Base-by-base conservation (phyloP, 2,797 vertebrate genomes). In the Cheirogaleus major region DNA sequence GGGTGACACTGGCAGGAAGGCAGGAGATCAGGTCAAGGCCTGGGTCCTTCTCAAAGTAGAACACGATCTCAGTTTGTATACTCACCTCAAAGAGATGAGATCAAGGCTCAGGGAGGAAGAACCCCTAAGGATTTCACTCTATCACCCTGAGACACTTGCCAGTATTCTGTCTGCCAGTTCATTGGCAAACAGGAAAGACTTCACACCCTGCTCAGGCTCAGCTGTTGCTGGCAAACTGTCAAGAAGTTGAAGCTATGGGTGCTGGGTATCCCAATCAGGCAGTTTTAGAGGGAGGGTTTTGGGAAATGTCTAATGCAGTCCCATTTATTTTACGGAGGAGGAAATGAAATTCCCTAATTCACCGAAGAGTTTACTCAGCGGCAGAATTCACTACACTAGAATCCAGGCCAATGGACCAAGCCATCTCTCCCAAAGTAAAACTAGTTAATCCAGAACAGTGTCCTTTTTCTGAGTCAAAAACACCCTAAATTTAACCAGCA, bases 391-490 rank as follows among this genome's bases (percentile, higher is more conserved):
- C 76, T 67, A 63, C 7, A 57, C 43, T n/a, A 32, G 88, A 72
- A 91, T 41, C 81, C 61, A 76, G 81, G 55, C 14, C 38, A 35
- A 25, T 7, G 35, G 70, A 82, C 8, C 7, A 48, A 65, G 35
- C 3, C 79, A 81, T 63, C 30, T 61, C 32, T 25, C 43, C 32
- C 82, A 18, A 6, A 76, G 63, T 13, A 20, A 41, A 95, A 61
- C 2, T 30, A 65, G 63, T 92, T 72, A 70, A 87, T 32, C 52
- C 3, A 43, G 17, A 63, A 65, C 15, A 45, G 23, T 35, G 45
- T 59, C 43, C 32, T 84, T 69, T 30, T 7, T 70, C 45, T 95
- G n/a, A 93, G 50, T 73, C 41, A 93, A 41, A 52, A 96, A 93
- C 48, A 88, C 69, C 32, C 43, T 84, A 45, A 72, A 94, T 23